These are phyloP conservation scores for Tenthredo mesomela DNA, from an alignment of 2,888 invertebrate species.

Conservation along the genomic window DNA sequence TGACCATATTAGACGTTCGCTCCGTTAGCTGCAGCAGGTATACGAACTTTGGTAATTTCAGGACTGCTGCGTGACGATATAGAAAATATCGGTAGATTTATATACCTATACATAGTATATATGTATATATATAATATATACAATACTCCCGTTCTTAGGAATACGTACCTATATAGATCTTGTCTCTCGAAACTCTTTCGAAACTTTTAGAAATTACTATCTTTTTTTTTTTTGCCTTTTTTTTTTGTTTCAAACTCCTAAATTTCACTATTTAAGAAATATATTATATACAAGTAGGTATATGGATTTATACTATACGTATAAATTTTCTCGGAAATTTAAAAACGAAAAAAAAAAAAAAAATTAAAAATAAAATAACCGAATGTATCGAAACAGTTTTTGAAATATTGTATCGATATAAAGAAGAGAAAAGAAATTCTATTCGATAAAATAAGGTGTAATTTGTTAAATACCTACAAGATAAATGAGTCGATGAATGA, in stretches of 20 bases:
- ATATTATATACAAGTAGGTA: not conserved
- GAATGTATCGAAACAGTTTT: too few species aligned
- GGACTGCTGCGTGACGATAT: not conserved
- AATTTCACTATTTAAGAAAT: not conserved
- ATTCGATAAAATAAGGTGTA: too few species aligned
- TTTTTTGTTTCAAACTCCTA: not conserved
- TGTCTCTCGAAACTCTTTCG: not conserved
- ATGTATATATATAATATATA: not conserved
- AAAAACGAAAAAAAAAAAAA: too few species aligned
- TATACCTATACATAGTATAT: not conserved
- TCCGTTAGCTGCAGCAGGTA: not conserved
- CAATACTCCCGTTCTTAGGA: not conserved
- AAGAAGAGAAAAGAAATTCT: too few species aligned
- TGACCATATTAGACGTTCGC: not conserved
- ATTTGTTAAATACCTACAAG: too few species aligned
- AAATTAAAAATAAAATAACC: too few species aligned
- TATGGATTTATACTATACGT: too few species aligned
- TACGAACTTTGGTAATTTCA: not conserved
- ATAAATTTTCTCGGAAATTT: too few species aligned
- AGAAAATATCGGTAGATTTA: not conserved
- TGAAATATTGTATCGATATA: too few species aligned
- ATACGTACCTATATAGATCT: not conserved
- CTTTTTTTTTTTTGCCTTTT: not conserved
- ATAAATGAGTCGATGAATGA: too few species aligned
- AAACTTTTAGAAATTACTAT: not conserved